Evolutionary conservation across 1,140 invertebrate genomes (phyloP).

Genomic region (Heliconius eleuchia): DNA sequence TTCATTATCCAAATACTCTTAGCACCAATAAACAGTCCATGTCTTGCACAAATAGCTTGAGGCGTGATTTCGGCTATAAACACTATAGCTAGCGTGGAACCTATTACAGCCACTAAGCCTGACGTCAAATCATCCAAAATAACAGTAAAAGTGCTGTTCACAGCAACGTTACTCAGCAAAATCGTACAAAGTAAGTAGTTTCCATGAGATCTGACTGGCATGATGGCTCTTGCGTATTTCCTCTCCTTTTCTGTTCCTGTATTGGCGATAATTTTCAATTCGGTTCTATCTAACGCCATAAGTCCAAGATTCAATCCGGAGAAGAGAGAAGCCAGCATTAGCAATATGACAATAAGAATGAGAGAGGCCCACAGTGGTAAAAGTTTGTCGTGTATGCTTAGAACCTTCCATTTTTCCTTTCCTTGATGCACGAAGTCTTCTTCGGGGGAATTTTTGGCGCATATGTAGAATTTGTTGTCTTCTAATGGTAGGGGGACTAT

Average conservation of each 20-base stretch:
- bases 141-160: slow-evolving; percentile 98
- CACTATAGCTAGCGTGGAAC: slow-evolving; percentile 96
- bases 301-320: slow-evolving; percentile 98
- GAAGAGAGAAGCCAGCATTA: slow-evolving; percentile 94
- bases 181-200: slow-evolving; percentile 98
- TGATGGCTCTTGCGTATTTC: slow-evolving; percentile 92
- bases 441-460: slow-evolving; percentile 81
- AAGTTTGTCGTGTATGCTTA: slow-evolving; percentile 86
- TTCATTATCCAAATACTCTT: slow-evolving; percentile 97
- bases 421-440: slow-evolving; percentile 88
- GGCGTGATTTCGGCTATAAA: slow-evolving; percentile 99
- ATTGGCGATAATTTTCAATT: slow-evolving; percentile 95
- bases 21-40: slow-evolving; percentile 97
- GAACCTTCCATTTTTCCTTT: slow-evolving; percentile 83
- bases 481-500: slow-evolving; percentile 81
- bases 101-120: slow-evolving; percentile 91
- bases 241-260: slow-evolving; percentile 90
- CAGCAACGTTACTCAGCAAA: slow-evolving; percentile 98
- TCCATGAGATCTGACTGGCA: slow-evolving; percentile 94
- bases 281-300: slow-evolving; percentile 97
- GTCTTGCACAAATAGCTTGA: slow-evolving; percentile 94
- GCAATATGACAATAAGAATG: slow-evolving; percentile 88
- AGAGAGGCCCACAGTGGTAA: slow-evolving; percentile 90
- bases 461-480: slow-evolving; percentile 84
- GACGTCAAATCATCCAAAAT: slow-evolving; percentile 97